Evolutionary conservation across 2,888 invertebrate genomes (phyloP), one percentile per base, ranked within the genome.

Genomic region (Strigamia transsilvanica): DNA sequence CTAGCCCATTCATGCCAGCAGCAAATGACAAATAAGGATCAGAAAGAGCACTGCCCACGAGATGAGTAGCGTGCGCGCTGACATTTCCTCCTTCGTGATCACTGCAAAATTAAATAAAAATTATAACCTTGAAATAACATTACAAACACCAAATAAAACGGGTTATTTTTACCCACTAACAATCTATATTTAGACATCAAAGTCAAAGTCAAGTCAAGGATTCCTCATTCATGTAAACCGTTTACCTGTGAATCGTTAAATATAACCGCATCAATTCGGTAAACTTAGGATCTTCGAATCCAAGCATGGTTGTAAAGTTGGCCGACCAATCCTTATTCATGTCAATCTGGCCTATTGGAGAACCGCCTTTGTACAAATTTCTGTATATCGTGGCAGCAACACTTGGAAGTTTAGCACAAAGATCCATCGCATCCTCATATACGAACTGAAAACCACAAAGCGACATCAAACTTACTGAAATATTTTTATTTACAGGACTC

Each of bases 81-180:
- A 98, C 98, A 88, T 98, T 98, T 85, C 98, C 97, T 85, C 97
- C 97, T 89, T 98, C 97, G 89, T 98, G 97, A 88, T 98, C 97
- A 90, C 94, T 94, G 87, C 42, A 87, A 86, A 84, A 84, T 82
- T 83, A 21, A 82, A 73, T 61, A n/a, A 34, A 46, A 4, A 2
- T 1, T 38, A 27, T 78, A 61, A 61, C 21, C 23, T 61, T 61
- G 18, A 61, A 23, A 61, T 61, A 21, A 61, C 61, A n/a, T 12
- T 46, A 7, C n/a, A 5, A 61, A 2, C 61, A 21, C 7, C 61
- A 61, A 61, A 1, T 2, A 61, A 46, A n/a, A 15, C 0, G 5
- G 1, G 56, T 61, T 61, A 61, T 61, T 61, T 61, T 61, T 61
- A 61, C 1, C 46, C 46, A 46, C 23, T 6, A 21, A 5, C 18